Percentiles rank a stretch among this genome's conserved stretches.
phyloP scores from a whole-genome alignment of 2,888 invertebrate genomes.

The Euzophera pinguis region DNA sequence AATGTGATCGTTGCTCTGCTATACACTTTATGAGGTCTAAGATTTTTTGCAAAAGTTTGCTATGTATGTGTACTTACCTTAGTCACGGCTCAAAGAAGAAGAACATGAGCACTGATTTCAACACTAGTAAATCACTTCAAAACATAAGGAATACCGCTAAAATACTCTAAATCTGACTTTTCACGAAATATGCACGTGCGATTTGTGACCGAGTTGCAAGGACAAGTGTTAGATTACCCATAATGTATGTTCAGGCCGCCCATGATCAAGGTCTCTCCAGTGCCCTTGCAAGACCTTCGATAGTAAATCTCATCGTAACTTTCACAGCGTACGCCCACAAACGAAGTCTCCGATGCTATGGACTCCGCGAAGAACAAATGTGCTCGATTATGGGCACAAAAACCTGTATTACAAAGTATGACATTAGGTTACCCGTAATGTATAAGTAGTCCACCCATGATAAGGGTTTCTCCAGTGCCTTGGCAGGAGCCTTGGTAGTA shows the following conservation, averaged over 20 bases:
- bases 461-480: conserved; percentile 70
- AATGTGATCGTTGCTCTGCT: too few species aligned
- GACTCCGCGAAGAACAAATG: conserved; percentile 78
- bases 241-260: conserved; percentile 74
- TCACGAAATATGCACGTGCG: background rate
- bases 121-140: too few species aligned
- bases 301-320: conserved; percentile 69
- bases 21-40: too few species aligned
- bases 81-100: too few species aligned
- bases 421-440: conserved; percentile 57
- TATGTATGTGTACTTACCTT: too few species aligned
- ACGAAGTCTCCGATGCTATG: conserved; percentile 62
- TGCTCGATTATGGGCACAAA: conserved; percentile 76
- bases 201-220: background rate
- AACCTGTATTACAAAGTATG: conserved; percentile 39
- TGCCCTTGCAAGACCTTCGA: conserved; percentile 61
- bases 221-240: conserved; percentile 38
- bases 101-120: too few species aligned
- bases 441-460: conserved; percentile 74
- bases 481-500: conserved; percentile 62
- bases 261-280: conserved; percentile 73
- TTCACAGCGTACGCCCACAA: conserved; percentile 67
- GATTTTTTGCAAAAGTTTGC: too few species aligned
- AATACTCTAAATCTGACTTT: background rate
- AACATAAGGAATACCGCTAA: background rate